Base-by-base conservation (phyloP, 1,140 invertebrate species). In the Zaprionus nigranus region DNA sequence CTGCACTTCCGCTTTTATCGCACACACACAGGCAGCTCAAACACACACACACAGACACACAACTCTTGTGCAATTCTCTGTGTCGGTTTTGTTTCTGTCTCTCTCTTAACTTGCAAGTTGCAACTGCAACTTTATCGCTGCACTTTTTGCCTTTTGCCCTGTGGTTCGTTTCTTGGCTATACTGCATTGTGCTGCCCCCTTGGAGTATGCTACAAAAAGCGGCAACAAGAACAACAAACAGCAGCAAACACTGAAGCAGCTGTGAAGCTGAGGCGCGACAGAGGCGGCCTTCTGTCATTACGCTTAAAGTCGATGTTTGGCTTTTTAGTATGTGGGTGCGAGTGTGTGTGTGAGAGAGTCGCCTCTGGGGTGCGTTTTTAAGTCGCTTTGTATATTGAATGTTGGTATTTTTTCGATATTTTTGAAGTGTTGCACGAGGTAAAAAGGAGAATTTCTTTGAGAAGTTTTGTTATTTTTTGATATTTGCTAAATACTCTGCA, bases 1-100 rank as follows among this genome's bases (percentile, higher is more conserved):
- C 83, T 87, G 69, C 84, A 88, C 84, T 83, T 87, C 83, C 81
- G 81, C 70, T 87, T 84, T 84, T 83, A 83, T 75, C 74, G 67
- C 66, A 46, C 30, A 56, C 36, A 67, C 63, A 51, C 40, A 34
- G 22, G n/a, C 28, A 49, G 26, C 30, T 26, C 34, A 13, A 22
- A 51, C 7, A 59, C 24, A 12, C 24, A 43, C 24, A 43, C 24
- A 58, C 59, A 51, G 3, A 7, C 9, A 5, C 3, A 12, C 22
- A 11, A 54, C 24, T n/a, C n/a, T 58, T n/a, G 34, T 68, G 81
- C 63, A 70, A 62, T 78, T 87, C 64, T 75, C 64, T 75, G 69
- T 69, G 46, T 64, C 65, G 75, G 70, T 83, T 78, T 83, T 83
- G 83, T 87, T 78, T 82, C 40, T 17, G 6, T 3, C 40, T 43